Evolutionary conservation across 92 coral and sea anemone genomes (phyloP).

Genomic region (Pocillopora grandis): DNA sequence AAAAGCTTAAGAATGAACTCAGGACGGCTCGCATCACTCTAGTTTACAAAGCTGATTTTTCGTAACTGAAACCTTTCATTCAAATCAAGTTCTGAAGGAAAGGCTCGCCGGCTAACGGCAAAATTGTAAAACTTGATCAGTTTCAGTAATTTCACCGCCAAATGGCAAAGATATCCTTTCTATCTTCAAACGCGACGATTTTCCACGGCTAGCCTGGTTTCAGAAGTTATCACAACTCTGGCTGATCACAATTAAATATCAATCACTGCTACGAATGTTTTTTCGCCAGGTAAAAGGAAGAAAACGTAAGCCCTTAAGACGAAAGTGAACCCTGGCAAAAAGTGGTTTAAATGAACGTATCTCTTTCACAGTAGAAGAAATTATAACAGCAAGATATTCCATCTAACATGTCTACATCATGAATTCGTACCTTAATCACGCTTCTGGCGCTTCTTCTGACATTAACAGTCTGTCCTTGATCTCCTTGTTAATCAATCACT

Average conservation of each 20-base stretch:
- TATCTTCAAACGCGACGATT: not conserved
- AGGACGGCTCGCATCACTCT: too few relatives aligned
- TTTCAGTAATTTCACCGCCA: not conserved
- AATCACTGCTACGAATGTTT: not conserved
- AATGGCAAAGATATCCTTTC: not conserved
- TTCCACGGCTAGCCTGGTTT: not conserved
- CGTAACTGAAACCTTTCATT: too few relatives aligned
- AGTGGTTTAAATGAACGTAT: too few relatives aligned
- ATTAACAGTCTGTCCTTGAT: not conserved
- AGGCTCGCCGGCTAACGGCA: not conserved
- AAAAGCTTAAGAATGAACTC: too few relatives aligned
- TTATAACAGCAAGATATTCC: not conserved
- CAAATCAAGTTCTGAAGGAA: too few relatives aligned
- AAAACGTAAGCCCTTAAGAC: too few relatives aligned
- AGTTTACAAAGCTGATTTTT: too few relatives aligned
- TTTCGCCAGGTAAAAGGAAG: not conserved
- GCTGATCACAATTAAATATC: not conserved
- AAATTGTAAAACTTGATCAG: not conserved
- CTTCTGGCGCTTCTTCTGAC: not conserved
- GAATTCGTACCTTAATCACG: slow-evolving; percentile 9
- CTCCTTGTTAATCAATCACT: not conserved
- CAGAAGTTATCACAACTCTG: not conserved
- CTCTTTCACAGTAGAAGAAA: too few relatives aligned
- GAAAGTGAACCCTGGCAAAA: too few relatives aligned
- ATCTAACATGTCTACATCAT: not conserved